A percentile compares a stretch with the other conserved stretches of the same genome.
Conservation (phyloP, 2,113 vertebrate species). For the Vidua macroura region DNA sequence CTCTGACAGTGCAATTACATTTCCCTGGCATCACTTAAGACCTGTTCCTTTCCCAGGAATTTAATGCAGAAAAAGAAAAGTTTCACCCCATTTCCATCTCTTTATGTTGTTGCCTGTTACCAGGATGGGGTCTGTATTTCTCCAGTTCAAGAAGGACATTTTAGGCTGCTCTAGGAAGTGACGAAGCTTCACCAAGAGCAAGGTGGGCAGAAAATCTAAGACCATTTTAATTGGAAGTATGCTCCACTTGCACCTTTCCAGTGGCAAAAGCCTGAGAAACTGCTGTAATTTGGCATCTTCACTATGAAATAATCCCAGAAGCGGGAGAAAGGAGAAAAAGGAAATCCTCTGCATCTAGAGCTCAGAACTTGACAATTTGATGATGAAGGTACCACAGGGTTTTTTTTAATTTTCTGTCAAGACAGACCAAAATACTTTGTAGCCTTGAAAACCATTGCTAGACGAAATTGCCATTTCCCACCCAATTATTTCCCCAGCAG, state of each 20-base stretch:
- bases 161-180: not conserved
- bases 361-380: not conserved
- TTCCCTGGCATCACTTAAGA: constrained; percentile 42
- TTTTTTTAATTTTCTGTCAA: not conserved
- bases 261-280: not conserved
- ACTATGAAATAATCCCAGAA: not conserved
- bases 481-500: not conserved
- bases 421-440: not conserved
- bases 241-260: not conserved
- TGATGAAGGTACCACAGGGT: not conserved
- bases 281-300: not conserved
- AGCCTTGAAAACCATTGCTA: not conserved
- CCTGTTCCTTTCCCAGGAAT: not conserved
- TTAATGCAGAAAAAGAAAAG: constrained; percentile 4
- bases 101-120: not conserved
- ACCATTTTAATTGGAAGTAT: not conserved
- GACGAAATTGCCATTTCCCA: not conserved
- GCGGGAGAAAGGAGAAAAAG: not conserved
- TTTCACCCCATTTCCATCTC: not conserved
- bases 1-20: constrained; percentile 51
- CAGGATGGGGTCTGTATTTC: not conserved
- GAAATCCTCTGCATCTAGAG: not conserved
- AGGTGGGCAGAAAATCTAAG: not conserved
- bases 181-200: not conserved
- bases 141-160: not conserved